Evolutionary conservation across 1,140 invertebrate species (phyloP), one percentile per base, ranked within the genome.

Genomic region (Camponotus pennsylvanicus): DNA sequence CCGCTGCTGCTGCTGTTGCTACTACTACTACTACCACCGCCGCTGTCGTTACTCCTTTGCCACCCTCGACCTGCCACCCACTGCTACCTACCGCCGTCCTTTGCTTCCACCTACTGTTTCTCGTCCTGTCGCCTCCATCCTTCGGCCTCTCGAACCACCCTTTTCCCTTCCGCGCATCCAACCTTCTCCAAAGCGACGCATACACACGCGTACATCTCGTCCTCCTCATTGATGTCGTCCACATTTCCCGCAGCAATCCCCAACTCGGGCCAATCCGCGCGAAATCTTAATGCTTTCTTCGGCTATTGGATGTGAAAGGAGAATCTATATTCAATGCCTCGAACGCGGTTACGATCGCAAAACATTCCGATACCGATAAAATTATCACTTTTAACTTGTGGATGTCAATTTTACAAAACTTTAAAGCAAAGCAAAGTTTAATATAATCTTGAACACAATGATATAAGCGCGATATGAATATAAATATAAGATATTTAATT

Each of bases 261-360:
- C 87, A 91, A 91, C 87, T 90, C 90, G 91, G 87, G 89, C 91
- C 93, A 93, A 94, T 93, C 49, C 89, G 87, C 86, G 86, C 77
- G 89, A 89, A 89, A 86, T 89, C 78, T 92, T 88, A 87, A 86
- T 69, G 70, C 64, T 75, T 80, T 70, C 52, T 82, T 82, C 34
- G 37, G 21, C 18, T 82, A 18, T 61, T 27, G 13, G n/a, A 80
- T 45, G 59, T 34, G 61, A 34, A 45, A 78, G 32, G 37, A 40
- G 1, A 40, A 76, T 66, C 9, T 64, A 45, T 45, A 78, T 78
- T 78, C 59, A 64, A 45, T 59, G 59, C 2, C 8, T 64, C 15
- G 9, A 63, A 63, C 3, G n/a, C 11, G 3, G 45, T 49, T 37
- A 67, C 18, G 63, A 40, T 80, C 45, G n/a, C 64, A 42, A 70